A percentile compares a stretch with the other conserved stretches of the same genome.
Evolutionary conservation across 2,888 invertebrate genomes (phyloP).

Genomic region (Ochlodes sylvanus): DNA sequence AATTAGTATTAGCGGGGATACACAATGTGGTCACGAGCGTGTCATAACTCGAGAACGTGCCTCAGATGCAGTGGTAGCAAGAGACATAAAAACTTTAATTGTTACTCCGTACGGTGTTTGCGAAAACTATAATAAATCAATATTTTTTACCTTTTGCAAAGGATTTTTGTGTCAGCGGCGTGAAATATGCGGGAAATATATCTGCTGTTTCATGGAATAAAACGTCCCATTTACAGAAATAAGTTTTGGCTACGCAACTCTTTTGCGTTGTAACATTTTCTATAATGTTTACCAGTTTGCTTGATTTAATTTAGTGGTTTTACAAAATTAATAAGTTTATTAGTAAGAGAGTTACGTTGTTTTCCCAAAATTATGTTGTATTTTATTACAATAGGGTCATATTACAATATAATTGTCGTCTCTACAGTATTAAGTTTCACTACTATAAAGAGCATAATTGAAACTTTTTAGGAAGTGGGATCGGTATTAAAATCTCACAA

Average conservation of each 20-base stretch:
- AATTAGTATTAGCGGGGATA: conserved; percentile 14
- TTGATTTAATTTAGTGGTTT: too few species aligned
- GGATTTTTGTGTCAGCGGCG: conserved; percentile 41
- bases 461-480: too few species aligned
- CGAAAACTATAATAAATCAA: conserved; percentile 49
- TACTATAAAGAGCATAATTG: too few species aligned
- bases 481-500: too few species aligned
- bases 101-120: conserved; percentile 53
- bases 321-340: too few species aligned
- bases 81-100: conserved; percentile 71
- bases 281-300: too few species aligned
- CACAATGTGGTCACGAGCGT: conserved; percentile 63
- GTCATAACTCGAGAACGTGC: conserved; percentile 73
- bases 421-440: too few species aligned
- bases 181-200: conserved; percentile 46
- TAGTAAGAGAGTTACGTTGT: too few species aligned
- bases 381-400: too few species aligned
- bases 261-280: conserved; percentile 49
- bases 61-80: conserved; percentile 55
- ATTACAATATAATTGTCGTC: too few species aligned
- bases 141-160: conserved; percentile 44
- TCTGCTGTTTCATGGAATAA: conserved; percentile 47
- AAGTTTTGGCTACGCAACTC: conserved; percentile 45
- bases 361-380: too few species aligned
- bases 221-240: conserved; percentile 45